These are phyloP conservation scores for Diloba caeruleocephala DNA, from an alignment of 2,888 invertebrate genomes.

Conservation along the genomic window DNA sequence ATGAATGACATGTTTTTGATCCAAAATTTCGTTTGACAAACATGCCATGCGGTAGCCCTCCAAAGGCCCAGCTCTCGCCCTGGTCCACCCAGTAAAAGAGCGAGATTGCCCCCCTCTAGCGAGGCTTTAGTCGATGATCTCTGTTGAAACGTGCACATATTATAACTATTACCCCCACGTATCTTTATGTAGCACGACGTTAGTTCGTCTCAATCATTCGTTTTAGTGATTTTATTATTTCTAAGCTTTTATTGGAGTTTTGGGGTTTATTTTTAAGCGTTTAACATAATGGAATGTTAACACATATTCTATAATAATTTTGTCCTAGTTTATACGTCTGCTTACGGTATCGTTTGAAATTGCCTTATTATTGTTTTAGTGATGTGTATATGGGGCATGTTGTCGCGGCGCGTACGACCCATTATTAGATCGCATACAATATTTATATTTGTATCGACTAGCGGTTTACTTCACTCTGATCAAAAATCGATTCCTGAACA, in stretches of 20 bases:
- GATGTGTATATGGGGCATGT: slow-evolving; percentile 73
- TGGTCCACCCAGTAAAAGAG: slow-evolving; percentile 37
- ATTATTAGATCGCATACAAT: slow-evolving; percentile 32
- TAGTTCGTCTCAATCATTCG: slow-evolving; percentile 52
- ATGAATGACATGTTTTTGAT: no score
- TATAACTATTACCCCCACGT: slow-evolving; percentile 51
- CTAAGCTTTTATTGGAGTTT: slow-evolving; percentile 75
- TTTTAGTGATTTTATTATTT: slow-evolving; percentile 63
- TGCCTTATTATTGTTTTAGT: slow-evolving; percentile 70
- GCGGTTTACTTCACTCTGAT: slow-evolving; percentile 2
- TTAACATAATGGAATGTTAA: slow-evolving; percentile 79
- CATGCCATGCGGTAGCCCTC: background rate
- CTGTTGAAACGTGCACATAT: slow-evolving; percentile 67
- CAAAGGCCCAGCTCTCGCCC: slow-evolving; percentile 25
- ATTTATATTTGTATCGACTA: slow-evolving; percentile 17
- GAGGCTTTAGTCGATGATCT: slow-evolving; percentile 72
- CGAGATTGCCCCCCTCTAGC: slow-evolving; percentile 57
- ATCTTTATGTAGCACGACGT: slow-evolving; percentile 54
- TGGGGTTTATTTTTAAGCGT: slow-evolving; percentile 74
- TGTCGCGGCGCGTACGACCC: slow-evolving; percentile 48
- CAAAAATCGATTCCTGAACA: slow-evolving; percentile 10
- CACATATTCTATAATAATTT: slow-evolving; percentile 63
- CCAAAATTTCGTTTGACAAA: no score
- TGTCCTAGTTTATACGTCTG: slow-evolving; percentile 61
- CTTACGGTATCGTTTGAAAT: slow-evolving; percentile 66